A percentile compares a stretch with the other conserved stretches of the same genome.
Evolutionary conservation across 2,113 vertebrate genomes (phyloP).

Genomic region (Ursus arctos): DNA sequence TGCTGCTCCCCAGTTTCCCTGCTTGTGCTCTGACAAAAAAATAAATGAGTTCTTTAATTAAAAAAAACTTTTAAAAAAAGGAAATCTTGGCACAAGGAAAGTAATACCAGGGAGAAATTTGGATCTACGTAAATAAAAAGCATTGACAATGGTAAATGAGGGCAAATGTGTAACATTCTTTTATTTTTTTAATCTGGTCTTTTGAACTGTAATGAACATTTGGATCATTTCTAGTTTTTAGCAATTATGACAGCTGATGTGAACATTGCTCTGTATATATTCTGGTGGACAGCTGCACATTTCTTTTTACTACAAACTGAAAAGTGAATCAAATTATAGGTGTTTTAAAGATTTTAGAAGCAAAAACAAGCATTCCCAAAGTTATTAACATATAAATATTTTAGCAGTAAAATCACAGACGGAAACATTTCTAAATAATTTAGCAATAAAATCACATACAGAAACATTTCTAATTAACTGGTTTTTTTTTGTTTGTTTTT

Average conservation of each 20-base stretch:
- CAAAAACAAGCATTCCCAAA: neutral
- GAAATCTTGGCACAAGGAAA: neutral
- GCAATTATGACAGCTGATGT: neutral
- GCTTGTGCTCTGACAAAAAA: neutral
- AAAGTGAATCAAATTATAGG: neutral
- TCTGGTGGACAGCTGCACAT: neutral
- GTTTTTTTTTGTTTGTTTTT: too few species aligned
- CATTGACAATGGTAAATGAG: neutral
- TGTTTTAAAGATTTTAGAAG: neutral
- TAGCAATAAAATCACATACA: neutral
- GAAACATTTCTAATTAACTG: neutral
- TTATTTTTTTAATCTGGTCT: neutral
- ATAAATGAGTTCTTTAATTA: neutral
- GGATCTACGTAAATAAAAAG: neutral
- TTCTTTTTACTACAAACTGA: neutral
- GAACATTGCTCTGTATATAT: neutral
- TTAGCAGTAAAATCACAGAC: neutral
- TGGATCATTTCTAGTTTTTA: neutral
- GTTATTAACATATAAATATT: neutral
- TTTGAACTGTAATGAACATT: neutral
- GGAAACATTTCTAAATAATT: neutral
- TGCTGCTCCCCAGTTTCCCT: neutral
- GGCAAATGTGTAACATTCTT: neutral
- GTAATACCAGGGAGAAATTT: neutral
- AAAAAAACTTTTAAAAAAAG: neutral